Percentiles rank a stretch among this genome's conserved stretches.
Conservation (phyloP, 1,140 invertebrate genomes). For the Apolygus lucorum region DNA sequence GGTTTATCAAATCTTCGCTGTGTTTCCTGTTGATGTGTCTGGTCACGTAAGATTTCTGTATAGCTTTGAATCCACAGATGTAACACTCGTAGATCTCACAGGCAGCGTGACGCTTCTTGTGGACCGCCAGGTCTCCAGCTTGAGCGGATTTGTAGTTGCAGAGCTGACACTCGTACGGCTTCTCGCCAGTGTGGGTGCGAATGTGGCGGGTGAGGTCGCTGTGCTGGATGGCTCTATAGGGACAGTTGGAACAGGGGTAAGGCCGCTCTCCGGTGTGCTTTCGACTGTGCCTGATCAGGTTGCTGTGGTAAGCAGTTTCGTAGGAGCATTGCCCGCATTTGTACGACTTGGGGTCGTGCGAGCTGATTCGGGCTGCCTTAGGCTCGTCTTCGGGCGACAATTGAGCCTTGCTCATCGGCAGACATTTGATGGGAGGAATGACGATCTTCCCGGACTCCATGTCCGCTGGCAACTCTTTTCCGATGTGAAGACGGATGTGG, state of each 20-base stretch:
- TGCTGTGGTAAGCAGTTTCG: background rate
- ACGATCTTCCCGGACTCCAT: background rate
- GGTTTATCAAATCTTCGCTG: background rate
- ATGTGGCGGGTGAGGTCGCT: background rate
- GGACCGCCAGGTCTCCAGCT: background rate
- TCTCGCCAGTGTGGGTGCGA: background rate
- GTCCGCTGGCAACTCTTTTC: background rate
- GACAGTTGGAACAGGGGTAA: conserved; percentile 6
- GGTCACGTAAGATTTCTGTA: background rate
- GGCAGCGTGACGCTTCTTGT: background rate
- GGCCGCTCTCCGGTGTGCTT: conserved; percentile 17
- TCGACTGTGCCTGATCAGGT: conserved; percentile 2
- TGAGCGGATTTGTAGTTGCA: background rate
- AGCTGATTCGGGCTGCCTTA: background rate
- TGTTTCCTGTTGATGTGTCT: background rate
- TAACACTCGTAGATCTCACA: background rate
- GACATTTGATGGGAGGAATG: background rate
- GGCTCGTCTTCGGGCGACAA: background rate
- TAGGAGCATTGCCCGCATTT: conserved; percentile 15
- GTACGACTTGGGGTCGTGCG: background rate
- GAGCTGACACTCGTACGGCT: background rate
- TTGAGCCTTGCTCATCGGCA: background rate
- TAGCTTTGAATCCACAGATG: background rate
- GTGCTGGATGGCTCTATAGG: background rate
- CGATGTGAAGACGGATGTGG: background rate